Percentiles rank a stretch among this genome's conserved stretches.
Conservation (phyloP, 2,888 invertebrate genomes). For the Mythimna vitellina region DNA sequence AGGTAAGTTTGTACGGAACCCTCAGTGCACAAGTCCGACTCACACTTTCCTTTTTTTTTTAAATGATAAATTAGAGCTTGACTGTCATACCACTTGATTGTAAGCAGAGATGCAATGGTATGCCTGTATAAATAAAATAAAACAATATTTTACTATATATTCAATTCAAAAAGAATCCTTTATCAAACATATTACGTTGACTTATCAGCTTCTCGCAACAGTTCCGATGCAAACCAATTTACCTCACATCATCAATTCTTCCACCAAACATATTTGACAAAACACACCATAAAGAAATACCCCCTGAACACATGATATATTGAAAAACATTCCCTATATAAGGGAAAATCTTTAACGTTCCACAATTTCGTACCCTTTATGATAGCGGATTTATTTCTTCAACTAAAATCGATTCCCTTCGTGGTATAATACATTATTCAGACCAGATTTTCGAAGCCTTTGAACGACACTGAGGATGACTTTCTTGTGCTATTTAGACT, state of each 20-base stretch:
- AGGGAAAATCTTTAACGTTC: constrained; percentile 27
- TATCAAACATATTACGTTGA: neutral
- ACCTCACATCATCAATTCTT: constrained; percentile 26
- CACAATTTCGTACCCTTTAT: constrained; percentile 47
- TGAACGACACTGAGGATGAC: constrained; percentile 34
- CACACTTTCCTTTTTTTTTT: too few relatives aligned
- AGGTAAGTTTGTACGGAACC: too few relatives aligned
- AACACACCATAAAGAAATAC: constrained; percentile 34
- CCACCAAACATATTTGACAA: constrained; percentile 43
- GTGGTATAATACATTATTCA: constrained; percentile 58
- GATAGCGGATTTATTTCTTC: constrained; percentile 51
- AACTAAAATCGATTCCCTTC: constrained; percentile 55
- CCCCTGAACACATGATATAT: constrained; percentile 47
- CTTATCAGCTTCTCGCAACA: constrained; percentile 22
- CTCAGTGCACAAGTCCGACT: too few relatives aligned
- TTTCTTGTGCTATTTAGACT: constrained; percentile 26
- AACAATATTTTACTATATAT: neutral
- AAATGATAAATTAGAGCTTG: too few relatives aligned
- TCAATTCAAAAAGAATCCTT: neutral
- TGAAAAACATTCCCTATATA: constrained; percentile 29
- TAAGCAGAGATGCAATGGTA: too few relatives aligned
- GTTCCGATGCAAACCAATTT: constrained; percentile 17
- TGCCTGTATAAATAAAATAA: neutral
- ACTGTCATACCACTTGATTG: too few relatives aligned
- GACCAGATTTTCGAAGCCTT: constrained; percentile 47